These are phyloP conservation scores for Lanius collurio DNA, from an alignment of 2,113 vertebrate species.

Conservation along the genomic window DNA sequence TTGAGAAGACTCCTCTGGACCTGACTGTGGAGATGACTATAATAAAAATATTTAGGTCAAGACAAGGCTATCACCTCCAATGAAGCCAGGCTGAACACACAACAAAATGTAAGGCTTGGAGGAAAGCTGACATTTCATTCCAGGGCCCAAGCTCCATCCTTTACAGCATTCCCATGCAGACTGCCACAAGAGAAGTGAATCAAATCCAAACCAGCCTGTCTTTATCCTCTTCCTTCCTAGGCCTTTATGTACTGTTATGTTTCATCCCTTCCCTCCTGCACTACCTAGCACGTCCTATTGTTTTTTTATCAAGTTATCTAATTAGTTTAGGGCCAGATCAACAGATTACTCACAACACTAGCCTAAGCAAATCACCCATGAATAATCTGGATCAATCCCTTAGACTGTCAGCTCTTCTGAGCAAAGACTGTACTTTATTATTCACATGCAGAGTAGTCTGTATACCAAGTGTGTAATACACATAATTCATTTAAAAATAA, in stretches of 20 bases:
- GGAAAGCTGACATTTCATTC: not conserved
- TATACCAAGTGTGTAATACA: not conserved
- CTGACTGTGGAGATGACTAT: not conserved
- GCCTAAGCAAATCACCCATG: slow-evolving; percentile 7
- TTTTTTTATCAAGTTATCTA: slow-evolving; percentile 10
- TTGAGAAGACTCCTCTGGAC: not conserved
- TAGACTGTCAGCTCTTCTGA: slow-evolving; percentile 27
- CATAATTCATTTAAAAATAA: slow-evolving; percentile 57
- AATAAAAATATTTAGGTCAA: not conserved
- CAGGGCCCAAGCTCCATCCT: not conserved
- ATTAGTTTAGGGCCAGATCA: slow-evolving; percentile 13
- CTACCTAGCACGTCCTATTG: not conserved
- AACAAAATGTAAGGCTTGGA: not conserved
- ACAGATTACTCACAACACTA: slow-evolving; percentile 13
- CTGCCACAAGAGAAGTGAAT: not conserved
- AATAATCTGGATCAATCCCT: slow-evolving; percentile 40
- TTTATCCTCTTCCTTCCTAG: slow-evolving; percentile 13
- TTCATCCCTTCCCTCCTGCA: not conserved
- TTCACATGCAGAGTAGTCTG: slow-evolving; percentile 18
- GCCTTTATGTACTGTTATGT: not conserved
- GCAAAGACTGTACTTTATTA: slow-evolving; percentile 23
- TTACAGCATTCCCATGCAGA: not conserved
- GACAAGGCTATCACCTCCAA: not conserved
- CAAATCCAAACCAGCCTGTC: not conserved
- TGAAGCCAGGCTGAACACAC: not conserved